These are phyloP conservation scores for Perca flavescens DNA, from an alignment of 2,113 vertebrate genomes.

Conservation along the genomic window DNA sequence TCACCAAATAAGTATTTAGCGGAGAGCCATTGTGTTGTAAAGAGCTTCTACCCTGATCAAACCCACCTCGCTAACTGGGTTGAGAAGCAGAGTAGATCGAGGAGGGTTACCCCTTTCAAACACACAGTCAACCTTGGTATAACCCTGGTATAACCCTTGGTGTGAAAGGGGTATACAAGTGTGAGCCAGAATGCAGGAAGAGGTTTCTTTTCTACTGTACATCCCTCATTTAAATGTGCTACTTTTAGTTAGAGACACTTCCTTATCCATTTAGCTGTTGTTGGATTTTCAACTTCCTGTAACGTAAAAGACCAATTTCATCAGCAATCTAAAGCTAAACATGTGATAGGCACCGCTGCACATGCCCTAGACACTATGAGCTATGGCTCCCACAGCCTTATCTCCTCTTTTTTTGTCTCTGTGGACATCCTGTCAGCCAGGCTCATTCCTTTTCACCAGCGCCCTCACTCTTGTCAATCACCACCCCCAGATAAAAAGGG, in stretches of 20 bases:
- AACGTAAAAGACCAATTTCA: neutral
- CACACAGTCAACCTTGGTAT: too few relatives aligned
- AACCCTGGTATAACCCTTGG: too few relatives aligned
- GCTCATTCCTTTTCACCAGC: neutral
- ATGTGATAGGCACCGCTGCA: neutral
- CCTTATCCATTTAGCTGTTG: neutral
- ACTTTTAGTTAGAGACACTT: slow-evolving; percentile 1
- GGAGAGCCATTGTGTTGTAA: neutral
- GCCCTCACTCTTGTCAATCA: slow-evolving; percentile 34
- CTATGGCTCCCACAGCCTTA: slow-evolving; percentile 27
- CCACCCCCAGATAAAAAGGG: slow-evolving; percentile 24
- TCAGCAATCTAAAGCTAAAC: neutral
- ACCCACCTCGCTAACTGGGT: too few relatives aligned
- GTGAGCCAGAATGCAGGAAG: neutral
- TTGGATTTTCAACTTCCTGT: neutral
- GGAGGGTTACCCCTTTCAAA: too few relatives aligned
- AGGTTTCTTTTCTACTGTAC: neutral
- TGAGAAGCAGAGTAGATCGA: too few relatives aligned
- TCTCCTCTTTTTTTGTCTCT: slow-evolving; percentile 37
- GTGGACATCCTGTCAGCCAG: slow-evolving; percentile 23
- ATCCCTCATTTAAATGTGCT: neutral
- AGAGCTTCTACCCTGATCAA: neutral
- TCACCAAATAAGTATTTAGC: neutral
- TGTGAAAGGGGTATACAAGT: neutral
- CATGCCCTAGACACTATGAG: slow-evolving; percentile 11